phyloP scores from a whole-genome alignment of 2,797 vertebrate species.

The Xiphorhynchus erythropygius region DNA sequence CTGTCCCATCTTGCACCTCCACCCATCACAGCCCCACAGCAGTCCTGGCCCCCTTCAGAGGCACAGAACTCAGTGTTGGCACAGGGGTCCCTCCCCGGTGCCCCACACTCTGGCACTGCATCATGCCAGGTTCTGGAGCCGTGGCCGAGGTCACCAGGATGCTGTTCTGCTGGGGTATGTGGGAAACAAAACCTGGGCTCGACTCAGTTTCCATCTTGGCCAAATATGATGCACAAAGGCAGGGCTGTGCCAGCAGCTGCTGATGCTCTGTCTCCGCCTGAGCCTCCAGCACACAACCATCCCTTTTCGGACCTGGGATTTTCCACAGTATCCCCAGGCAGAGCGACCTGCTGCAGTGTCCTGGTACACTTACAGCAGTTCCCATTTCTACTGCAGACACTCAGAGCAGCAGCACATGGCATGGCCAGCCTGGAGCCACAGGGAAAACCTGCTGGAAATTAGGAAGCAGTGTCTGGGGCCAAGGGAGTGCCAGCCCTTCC shows the following conservation, averaged over 20 bases:
- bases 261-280: conserved; percentile 23
- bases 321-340: conserved; percentile 60
- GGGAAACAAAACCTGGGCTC: not conserved
- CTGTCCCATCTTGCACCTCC: rapidly evolving
- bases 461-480: rapidly evolving
- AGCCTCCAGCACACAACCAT: conserved; percentile 48
- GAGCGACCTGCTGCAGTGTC: conserved; percentile 61
- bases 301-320: conserved; percentile 49
- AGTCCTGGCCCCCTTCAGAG: not conserved
- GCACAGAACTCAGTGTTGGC: rapidly evolving
- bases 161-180: not conserved
- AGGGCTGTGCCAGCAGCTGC: conserved; percentile 59
- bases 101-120: rapidly evolving
- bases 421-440: not conserved
- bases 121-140: not conserved
- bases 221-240: conserved; percentile 63
- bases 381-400: conserved; percentile 12
- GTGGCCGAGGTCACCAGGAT: not conserved
- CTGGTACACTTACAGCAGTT: conserved; percentile 25
- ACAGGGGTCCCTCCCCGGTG: not conserved
- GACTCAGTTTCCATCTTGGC: conserved; percentile 45
- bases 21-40: rapidly evolving
- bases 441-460: not conserved
- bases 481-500: not conserved
- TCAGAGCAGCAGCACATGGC: not conserved